phyloP scores from a whole-genome alignment of 2,797 vertebrate genomes.

The Pitangus sulphuratus region DNA sequence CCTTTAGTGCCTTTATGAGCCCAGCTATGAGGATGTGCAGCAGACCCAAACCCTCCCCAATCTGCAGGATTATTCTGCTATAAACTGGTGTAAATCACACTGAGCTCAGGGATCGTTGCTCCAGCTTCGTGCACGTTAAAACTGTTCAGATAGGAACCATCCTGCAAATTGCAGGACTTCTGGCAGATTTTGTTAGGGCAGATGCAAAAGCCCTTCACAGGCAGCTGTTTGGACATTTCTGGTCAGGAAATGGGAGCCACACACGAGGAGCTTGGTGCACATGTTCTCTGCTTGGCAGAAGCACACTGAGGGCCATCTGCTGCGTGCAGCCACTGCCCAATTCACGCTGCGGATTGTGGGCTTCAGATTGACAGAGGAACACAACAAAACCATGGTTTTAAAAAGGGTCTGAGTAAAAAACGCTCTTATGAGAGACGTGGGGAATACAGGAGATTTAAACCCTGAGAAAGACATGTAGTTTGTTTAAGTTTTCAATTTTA shows the following conservation, averaged over 20 bases:
- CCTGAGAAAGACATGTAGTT: not conserved
- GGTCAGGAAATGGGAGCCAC: constrained; percentile 25
- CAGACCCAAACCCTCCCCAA: not conserved
- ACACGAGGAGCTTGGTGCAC: not conserved
- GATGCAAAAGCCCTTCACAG: not conserved
- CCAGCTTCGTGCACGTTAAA: not conserved
- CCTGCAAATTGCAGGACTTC: not conserved
- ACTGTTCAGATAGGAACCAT: not conserved
- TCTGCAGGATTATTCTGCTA: not conserved
- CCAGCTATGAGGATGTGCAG: not conserved
- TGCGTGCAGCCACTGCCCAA: constrained; percentile 33
- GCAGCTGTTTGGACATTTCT: constrained; percentile 58
- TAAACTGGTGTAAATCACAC: not conserved
- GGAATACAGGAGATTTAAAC: not conserved
- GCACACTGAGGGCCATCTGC: constrained; percentile 66
- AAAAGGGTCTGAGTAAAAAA: not conserved
- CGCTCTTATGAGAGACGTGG: accelerated
- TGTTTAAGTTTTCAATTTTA: not conserved
- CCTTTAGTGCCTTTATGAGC: not conserved
- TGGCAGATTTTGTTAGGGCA: constrained; percentile 7
- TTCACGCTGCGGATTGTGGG: constrained; percentile 9
- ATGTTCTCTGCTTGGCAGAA: constrained; percentile 36
- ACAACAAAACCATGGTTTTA: not conserved
- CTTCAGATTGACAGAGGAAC: not conserved
- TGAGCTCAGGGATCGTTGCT: not conserved